Conservation (phyloP, 2,888 invertebrate species). For the Phalangium opilio region DNA sequence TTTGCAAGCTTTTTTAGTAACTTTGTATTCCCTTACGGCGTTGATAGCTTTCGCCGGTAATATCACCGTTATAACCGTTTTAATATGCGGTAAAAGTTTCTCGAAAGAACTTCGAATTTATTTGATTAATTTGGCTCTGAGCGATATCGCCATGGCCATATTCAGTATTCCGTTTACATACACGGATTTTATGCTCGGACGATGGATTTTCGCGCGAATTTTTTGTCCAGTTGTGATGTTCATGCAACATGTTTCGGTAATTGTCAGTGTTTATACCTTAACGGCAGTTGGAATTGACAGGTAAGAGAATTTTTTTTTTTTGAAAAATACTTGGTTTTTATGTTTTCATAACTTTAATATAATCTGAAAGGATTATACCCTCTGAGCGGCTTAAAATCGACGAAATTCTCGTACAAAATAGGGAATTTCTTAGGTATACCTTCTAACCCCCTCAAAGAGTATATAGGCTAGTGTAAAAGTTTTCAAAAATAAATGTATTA, state of each 20-base stretch:
- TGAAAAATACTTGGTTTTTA: neutral
- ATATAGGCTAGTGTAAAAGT: too few relatives aligned
- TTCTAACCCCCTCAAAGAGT: too few relatives aligned
- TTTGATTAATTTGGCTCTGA: slow-evolving; percentile 63
- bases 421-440: too few relatives aligned
- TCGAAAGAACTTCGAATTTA: slow-evolving; percentile 36
- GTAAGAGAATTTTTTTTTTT: slow-evolving; percentile 17
- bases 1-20: slow-evolving; percentile 26
- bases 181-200: slow-evolving; percentile 15
- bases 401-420: too few relatives aligned
- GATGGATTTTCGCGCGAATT: slow-evolving; percentile 35
- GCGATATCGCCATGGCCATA: slow-evolving; percentile 73
- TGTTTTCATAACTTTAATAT: too few relatives aligned
- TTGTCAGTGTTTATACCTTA: slow-evolving; percentile 34
- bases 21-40: slow-evolving; percentile 33
- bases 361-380: too few relatives aligned
- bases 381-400: too few relatives aligned
- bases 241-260: slow-evolving; percentile 32
- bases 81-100: slow-evolving; percentile 29
- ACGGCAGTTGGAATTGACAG: slow-evolving; percentile 36
- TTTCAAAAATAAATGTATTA: too few relatives aligned
- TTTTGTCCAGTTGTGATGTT: slow-evolving; percentile 36
- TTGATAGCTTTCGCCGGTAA: slow-evolving; percentile 34
- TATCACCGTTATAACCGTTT: slow-evolving; percentile 33
- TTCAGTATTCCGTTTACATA: slow-evolving; percentile 79